Conservation (phyloP, 2,888 invertebrate genomes). For the Agapetus fuscipes region DNA sequence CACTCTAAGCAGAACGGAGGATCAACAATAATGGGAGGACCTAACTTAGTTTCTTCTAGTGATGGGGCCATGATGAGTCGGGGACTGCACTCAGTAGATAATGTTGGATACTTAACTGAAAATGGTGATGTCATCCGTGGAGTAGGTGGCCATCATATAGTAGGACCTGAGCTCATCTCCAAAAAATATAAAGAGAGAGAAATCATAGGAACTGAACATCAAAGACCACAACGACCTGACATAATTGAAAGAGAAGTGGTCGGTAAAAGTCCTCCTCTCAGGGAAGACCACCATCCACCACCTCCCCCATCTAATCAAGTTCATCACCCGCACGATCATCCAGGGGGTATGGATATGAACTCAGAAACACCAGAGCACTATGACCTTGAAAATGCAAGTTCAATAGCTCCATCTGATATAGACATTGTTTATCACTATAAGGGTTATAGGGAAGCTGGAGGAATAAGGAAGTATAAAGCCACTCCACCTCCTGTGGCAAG, state of each 20-base stretch:
- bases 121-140: constrained; percentile 66
- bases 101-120: constrained; percentile 61
- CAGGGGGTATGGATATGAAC: constrained; percentile 62
- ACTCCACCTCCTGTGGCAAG: constrained; percentile 72
- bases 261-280: constrained; percentile 69
- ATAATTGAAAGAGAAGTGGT: constrained; percentile 87
- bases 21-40: constrained; percentile 57
- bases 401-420: constrained; percentile 94
- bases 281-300: constrained; percentile 72
- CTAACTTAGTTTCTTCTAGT: constrained; percentile 56
- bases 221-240: constrained; percentile 80
- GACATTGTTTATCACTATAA: constrained; percentile 96
- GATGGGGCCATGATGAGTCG: constrained; percentile 63
- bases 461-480: constrained; percentile 79
- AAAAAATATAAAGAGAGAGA: constrained; percentile 86
- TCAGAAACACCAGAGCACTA: constrained; percentile 86
- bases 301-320: constrained; percentile 63
- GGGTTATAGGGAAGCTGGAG: constrained; percentile 78
- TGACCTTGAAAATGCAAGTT: constrained; percentile 93
- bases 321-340: constrained; percentile 64
- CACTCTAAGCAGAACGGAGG: constrained; percentile 72
- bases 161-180: constrained; percentile 76
- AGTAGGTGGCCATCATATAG: constrained; percentile 65
- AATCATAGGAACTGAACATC: constrained; percentile 59
- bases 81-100: constrained; percentile 60